phyloP scores from a whole-genome alignment of 2,113 vertebrate genomes.

The Vimba vimba region DNA sequence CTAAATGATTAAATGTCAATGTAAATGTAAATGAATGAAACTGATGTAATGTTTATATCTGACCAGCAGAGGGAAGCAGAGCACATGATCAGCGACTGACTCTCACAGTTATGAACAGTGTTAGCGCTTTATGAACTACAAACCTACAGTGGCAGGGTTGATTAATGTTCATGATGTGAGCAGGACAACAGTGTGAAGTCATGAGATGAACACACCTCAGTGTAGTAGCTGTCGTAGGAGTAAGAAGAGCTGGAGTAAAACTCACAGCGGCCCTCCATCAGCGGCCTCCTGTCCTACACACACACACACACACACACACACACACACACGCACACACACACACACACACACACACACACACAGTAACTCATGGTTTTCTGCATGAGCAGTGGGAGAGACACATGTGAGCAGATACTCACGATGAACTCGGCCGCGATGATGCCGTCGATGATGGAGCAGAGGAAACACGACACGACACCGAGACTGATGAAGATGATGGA shows the following conservation, averaged over 20 bases:
- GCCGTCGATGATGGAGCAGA: constrained; percentile 90
- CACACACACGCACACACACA: constrained; percentile 68
- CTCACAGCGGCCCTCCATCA: constrained; percentile 84
- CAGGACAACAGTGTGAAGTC: not conserved
- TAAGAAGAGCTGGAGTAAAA: constrained; percentile 85
- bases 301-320: not conserved
- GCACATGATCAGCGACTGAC: not conserved
- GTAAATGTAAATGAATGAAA: too few species aligned
- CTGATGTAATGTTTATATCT: not conserved
- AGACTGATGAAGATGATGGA: constrained; percentile 94
- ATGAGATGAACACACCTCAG: constrained; percentile 79
- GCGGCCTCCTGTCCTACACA: constrained; percentile 83
- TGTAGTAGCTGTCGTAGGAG: constrained; percentile 83
- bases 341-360: constrained; percentile 68
- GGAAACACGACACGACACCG: constrained; percentile 88
- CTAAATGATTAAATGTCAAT: too few species aligned
- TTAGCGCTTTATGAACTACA: too few species aligned
- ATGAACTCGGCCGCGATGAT: constrained; percentile 90
- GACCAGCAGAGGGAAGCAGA: constrained; percentile 29
- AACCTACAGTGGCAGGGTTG: too few species aligned
- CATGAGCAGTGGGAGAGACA: not conserved
- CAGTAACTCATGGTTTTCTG: too few species aligned
- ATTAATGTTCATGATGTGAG: too few species aligned
- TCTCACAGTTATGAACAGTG: too few species aligned
- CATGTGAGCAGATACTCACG: constrained; percentile 78